Base-by-base conservation (phyloP, 1,140 invertebrate species). In the Drosophila gunungcola region DNA sequence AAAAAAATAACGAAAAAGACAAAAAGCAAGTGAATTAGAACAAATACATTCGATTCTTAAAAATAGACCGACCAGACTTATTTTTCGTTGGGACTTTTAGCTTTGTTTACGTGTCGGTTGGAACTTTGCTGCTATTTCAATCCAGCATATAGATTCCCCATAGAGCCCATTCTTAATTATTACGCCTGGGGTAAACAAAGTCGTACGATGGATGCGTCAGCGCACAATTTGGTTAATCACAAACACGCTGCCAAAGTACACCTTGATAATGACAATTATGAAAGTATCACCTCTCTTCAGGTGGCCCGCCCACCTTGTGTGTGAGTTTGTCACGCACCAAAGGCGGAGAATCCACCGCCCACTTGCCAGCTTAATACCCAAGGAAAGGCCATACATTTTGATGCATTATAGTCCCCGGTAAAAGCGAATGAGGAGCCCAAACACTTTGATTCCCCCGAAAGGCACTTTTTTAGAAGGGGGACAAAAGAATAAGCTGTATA, bases 221-320 rank as follows among this genome's bases (percentile, higher is more conserved):
- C 53, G 45, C 39, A 58, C 34, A 34, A 49, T 64, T 51, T 12
- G 27, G 27, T 74, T 64, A 83, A 82, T 82, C 80, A 54, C 58
- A 51, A 62, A 56, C 53, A 32, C 27, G 58, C 34, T 5, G 41
- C 13, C 56, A 49, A 41, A 48, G 51, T 61, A 42, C 51, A 10
- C 42, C 45, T 12, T 58, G 76, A 65, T 67, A 74, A 65, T 73
- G 73, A 49, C 42, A 79, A 83, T 83, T 83, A 79, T 62, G 70
- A 83, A 79, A 78, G 57, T 64, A 69, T 61, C 57, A 52, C 74
- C 54, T 32, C 63, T 16, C 29, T 12, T 34, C 9, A 11, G 34
- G 25, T 39, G 41, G n/a, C 16, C 52, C 46, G 25, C 46, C 46
- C 46, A 32, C 46, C 27, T 13, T 13, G 10, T 29, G 12, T 25